These are phyloP conservation scores for Amazona vittata DNA, from an alignment of 2,113 vertebrate genomes.

Conservation along the genomic window DNA sequence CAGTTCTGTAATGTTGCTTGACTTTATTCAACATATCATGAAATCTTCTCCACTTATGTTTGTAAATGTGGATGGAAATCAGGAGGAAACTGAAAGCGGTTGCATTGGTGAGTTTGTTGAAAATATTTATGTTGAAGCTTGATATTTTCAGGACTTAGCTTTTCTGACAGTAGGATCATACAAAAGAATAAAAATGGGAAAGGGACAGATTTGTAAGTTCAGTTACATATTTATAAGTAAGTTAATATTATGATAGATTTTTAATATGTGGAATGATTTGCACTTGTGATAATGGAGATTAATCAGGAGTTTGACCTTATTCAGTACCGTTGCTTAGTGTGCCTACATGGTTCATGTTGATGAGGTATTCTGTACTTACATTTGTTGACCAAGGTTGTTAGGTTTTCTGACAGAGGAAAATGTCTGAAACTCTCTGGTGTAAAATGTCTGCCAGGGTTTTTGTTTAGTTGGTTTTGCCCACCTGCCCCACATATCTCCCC, in stretches of 20 bases:
- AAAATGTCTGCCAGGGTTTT: neutral
- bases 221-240: neutral
- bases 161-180: neutral
- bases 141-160: neutral
- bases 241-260: neutral
- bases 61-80: slow-evolving; percentile 82
- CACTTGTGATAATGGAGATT: neutral
- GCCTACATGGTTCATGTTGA: neutral
- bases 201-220: neutral
- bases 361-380: neutral
- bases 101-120: slow-evolving; percentile 80
- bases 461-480: neutral
- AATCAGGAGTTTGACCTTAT: neutral
- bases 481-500: neutral
- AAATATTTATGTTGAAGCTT: neutral
- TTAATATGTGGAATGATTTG: neutral
- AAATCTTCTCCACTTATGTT: slow-evolving; percentile 97
- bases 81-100: slow-evolving; percentile 76
- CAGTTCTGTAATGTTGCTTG: slow-evolving; percentile 95
- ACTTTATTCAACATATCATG: slow-evolving; percentile 96
- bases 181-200: neutral
- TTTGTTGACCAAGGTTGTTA: neutral
- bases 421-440: neutral
- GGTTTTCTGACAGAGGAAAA: neutral
- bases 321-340: neutral